Conservation (phyloP, 1,140 invertebrate genomes). For the Condylostylus longicornis region DNA sequence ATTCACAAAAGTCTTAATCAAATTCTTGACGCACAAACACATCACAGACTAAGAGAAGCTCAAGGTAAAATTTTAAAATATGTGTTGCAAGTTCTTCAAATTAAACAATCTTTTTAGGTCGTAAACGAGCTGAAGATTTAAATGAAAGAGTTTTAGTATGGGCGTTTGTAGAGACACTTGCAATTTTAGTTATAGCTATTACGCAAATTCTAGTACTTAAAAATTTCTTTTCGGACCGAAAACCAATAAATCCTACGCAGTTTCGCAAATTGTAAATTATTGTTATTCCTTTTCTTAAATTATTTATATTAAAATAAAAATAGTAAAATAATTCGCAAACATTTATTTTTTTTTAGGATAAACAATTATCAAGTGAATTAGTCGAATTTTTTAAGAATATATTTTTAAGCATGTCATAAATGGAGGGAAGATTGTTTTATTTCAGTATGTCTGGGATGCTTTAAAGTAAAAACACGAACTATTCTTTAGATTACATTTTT, state of each 20-base stretch:
- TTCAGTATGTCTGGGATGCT: too few species aligned
- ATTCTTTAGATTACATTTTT: too few species aligned
- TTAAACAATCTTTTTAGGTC: conserved; percentile 33
- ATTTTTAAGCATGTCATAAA: too few species aligned
- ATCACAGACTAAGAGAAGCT: conserved; percentile 86
- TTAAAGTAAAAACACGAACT: too few species aligned
- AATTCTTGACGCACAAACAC: conserved; percentile 89
- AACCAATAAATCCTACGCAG: conserved; percentile 34
- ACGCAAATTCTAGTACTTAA: conserved; percentile 84
- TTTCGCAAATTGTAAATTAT: conserved; percentile 24
- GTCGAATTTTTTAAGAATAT: too few species aligned
- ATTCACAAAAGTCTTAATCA: conserved; percentile 77
- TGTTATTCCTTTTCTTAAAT: too few species aligned
- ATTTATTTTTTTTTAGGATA: too few species aligned
- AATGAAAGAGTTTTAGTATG: conserved; percentile 86
- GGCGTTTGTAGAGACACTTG: conserved; percentile 77
- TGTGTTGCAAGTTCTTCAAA: neutral
- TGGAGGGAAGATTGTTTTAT: too few species aligned
- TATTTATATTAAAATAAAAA: too few species aligned
- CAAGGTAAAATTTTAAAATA: conserved; percentile 34
- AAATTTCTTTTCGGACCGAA: conserved; percentile 88
- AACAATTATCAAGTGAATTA: too few species aligned
- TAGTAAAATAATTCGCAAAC: too few species aligned
- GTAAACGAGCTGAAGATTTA: conserved; percentile 88
- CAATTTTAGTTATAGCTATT: conserved; percentile 70